Evolutionary conservation across 2,888 invertebrate species (phyloP), one percentile per base, ranked within the genome.

Genomic region (Danaus chrysippus): DNA sequence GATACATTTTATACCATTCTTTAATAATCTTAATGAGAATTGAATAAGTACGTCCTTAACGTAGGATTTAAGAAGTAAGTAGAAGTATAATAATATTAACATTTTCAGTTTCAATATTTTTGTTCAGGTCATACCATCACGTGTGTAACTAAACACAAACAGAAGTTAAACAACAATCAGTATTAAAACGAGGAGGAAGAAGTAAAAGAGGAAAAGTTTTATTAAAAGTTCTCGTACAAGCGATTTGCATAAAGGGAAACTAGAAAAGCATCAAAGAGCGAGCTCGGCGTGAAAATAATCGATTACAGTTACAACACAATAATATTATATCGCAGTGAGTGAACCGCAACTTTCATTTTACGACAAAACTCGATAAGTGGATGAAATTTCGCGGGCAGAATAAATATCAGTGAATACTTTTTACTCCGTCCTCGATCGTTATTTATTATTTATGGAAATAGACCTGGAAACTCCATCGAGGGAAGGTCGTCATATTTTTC

Each of bases 371-470:
- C 77, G 83, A 83, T 86, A 86, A 87, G 84, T 86, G 84, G 86
- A 86, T 84, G 78, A 82, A 81, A 85, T 84, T 84, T 84, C 82
- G 81, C 82, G 81, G 79, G 82, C 84, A 79, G 83, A 87, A 87
- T 87, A 87, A 86, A 86, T 84, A 86, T 84, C 81, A 73, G 69
- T 77, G 81, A 84, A 82, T 84, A 86, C 86, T 86, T 84, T 86
- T 80, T 83, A 83, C 82, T 78, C 66, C 77, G 83, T 81, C 81
- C 83, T 76, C 87, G 83, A 84, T 86, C 87, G 85, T 87, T 88
- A 88, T 88, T 88, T 87, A 87, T 88, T 89, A 89, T 89, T 89
- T 88, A 89, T 89, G 88, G 88, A 89, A 87, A 89, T 89, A 86
- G 84, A 86, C 82, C 83, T 84, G 86, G 79, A 78, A 83, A 83